Evolutionary conservation across 2,113 vertebrate genomes (phyloP).

Genomic region (Urocolius indicus): DNA sequence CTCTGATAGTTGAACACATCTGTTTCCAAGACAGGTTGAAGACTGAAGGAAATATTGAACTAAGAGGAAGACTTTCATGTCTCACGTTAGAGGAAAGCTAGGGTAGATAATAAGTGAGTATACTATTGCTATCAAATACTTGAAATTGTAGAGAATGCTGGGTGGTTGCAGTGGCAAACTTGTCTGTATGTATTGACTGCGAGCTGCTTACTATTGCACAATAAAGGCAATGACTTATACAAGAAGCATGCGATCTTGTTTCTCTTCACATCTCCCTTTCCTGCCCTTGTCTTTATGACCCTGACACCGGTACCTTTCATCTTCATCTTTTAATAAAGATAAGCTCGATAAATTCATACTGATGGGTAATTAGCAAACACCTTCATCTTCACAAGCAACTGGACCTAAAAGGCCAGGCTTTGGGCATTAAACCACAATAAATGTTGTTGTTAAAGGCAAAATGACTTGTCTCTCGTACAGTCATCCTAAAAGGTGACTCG

Average conservation of each 20-base stretch:
- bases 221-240: background rate
- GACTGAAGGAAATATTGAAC: background rate
- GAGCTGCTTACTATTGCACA: background rate
- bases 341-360: background rate
- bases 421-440: background rate
- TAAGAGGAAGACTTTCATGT: background rate
- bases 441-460: background rate
- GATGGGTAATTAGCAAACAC: background rate
- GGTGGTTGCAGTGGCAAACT: background rate
- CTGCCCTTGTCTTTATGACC: background rate
- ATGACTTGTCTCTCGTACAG: background rate
- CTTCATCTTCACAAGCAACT: background rate
- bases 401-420: background rate
- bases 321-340: background rate
- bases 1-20: background rate
- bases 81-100: background rate
- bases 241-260: background rate
- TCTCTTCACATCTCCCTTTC: background rate
- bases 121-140: background rate
- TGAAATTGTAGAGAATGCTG: background rate
- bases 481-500: background rate
- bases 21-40: background rate
- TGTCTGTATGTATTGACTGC: rapidly evolving
- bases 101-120: background rate
- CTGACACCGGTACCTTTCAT: background rate